Percentiles rank a stretch among this genome's conserved stretches.
Conservation (phyloP, 2,888 invertebrate species). For the Dicyrtoma fusca region DNA sequence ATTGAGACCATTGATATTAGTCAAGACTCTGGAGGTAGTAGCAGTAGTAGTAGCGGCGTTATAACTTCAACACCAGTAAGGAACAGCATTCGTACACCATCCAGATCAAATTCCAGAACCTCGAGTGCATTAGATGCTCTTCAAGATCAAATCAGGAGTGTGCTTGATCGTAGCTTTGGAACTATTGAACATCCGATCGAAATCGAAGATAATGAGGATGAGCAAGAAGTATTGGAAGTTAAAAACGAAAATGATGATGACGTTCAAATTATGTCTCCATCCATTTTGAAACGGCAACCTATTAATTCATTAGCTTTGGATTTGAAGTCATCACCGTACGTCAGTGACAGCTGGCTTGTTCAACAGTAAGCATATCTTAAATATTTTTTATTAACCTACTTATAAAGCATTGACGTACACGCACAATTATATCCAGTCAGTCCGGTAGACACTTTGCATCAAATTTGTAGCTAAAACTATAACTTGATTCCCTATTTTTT, state of each 20-base stretch:
- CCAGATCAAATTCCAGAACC: not conserved
- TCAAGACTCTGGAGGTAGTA: not conserved
- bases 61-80: not conserved
- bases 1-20: slow-evolving; percentile 3
- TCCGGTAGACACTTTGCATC: no score
- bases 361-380: slow-evolving; percentile 9
- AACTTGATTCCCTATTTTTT: not conserved
- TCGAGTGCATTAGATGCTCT: not conserved
- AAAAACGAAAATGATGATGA: slow-evolving; percentile 26
- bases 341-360: slow-evolving; percentile 1
- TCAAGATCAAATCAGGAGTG: not conserved
- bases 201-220: slow-evolving; percentile 17
- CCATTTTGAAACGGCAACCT: not conserved
- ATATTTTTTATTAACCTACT: not conserved
- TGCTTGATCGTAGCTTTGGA: slow-evolving; percentile 19
- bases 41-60: not conserved
- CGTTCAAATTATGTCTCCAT: slow-evolving; percentile 12
- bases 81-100: not conserved
- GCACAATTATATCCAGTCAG: not conserved
- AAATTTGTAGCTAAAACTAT: no score
- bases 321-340: not conserved
- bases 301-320: slow-evolving; percentile 15
- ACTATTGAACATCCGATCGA: not conserved
- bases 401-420: no score
- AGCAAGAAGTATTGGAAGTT: not conserved